Base-by-base conservation (phyloP, 2,888 invertebrate species). In the Dione juno region DNA sequence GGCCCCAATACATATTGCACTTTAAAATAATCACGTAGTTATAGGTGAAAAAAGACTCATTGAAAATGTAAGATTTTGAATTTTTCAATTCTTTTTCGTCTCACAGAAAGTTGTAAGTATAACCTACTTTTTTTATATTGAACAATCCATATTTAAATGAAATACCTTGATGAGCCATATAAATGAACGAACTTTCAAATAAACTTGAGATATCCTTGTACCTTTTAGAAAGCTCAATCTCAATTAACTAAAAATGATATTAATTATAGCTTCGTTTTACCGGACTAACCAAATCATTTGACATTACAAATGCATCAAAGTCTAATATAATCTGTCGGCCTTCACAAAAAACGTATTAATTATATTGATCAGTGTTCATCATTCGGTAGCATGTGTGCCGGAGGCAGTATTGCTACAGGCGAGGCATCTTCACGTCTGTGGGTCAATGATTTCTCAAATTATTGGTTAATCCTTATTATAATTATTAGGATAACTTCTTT, bases 301-400 rank as follows among this genome's bases (percentile, higher is more conserved):
- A 64, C 50, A 61, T 61, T 61, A 61, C 28, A 43, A 50, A 50
- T 52, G 64, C 52, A 64, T 64, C 64, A 40, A 64, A 40, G 28
- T 45, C 37, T 64, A 64, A 64, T 64, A 64, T 50, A 64, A 64
- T 64, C 52, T 64, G 50, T 64, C 64, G 50, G 64, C 50, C n/a
- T 64, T 19, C 3, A 40, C 48, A 63, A 50, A 50, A 50, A 37
- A 52, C 19, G 5, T 19, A 64, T 21, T 21, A 64, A 50, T 48
- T 50, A 64, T 40, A 52, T 52, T 40, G 40, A 64, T 64, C 64
- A 37, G 64, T n/a, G 64, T 10, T 52, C 37, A 64, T 64, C 64
- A 52, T 50, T 19, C 64, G 64, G 64, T 64, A 64, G 64, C 64
- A 19, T 37, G 50, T 35, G 35, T 21, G 64, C 64, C 52, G 35